These are phyloP conservation scores for Stenchaetothrips biformis DNA, from an alignment of 2,888 invertebrate species.

Conservation along the genomic window DNA sequence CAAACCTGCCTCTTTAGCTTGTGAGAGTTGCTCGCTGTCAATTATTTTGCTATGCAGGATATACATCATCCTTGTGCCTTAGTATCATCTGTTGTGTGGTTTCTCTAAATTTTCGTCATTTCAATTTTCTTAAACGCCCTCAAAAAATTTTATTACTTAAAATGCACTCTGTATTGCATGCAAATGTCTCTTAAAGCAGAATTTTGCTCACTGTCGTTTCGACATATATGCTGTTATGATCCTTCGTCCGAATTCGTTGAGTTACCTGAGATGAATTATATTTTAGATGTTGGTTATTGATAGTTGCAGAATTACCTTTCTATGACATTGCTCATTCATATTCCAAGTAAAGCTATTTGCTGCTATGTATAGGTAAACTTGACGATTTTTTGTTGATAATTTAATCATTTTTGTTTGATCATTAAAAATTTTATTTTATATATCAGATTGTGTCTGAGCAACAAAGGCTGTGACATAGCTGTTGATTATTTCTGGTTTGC, in stretches of 20 bases:
- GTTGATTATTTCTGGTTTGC: too few species aligned
- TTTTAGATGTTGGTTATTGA: slow-evolving; percentile 2
- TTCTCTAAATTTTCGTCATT: not conserved
- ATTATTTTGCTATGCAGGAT: slow-evolving; percentile 16
- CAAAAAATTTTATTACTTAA: not conserved
- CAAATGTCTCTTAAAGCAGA: not conserved
- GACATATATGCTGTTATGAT: not conserved
- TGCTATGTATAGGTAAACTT: not conserved
- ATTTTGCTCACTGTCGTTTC: not conserved
- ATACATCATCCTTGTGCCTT: not conserved
- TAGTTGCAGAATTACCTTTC: not conserved
- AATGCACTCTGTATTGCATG: not conserved
- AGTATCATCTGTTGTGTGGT: not conserved
- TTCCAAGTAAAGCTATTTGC: not conserved
- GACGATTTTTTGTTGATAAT: not conserved
- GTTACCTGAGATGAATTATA: slow-evolving; percentile 11
- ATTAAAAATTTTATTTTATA: not conserved
- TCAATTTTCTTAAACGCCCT: too few species aligned
- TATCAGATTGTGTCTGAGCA: too few species aligned
- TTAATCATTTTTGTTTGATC: not conserved
- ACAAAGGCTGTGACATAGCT: too few species aligned
- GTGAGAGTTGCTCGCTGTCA: not conserved
- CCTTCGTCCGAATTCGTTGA: not conserved
- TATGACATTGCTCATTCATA: not conserved
- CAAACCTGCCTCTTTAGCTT: not conserved